A percentile compares a stretch with the other conserved stretches of the same genome.
Conservation (phyloP, 2,888 invertebrate species). For the Dasypolia templi region DNA sequence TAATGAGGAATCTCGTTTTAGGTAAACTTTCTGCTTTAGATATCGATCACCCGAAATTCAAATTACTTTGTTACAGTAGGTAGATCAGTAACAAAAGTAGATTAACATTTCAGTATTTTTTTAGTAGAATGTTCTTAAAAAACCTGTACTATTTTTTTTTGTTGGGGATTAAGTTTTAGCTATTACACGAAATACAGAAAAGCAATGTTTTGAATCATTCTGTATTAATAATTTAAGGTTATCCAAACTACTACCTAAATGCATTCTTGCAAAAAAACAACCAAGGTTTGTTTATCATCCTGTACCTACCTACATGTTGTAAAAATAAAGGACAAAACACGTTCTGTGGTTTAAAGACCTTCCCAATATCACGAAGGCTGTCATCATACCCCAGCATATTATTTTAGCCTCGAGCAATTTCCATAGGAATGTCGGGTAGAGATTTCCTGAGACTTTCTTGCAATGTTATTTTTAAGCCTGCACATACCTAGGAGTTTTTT, state of each 20-base stretch:
- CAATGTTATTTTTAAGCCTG: neutral
- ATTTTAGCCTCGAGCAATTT: slow-evolving; percentile 18
- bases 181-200: neutral
- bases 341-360: slow-evolving; percentile 18
- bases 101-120: neutral
- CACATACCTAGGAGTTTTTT: neutral
- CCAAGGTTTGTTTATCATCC: slow-evolving; percentile 3
- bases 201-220: neutral
- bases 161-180: neutral
- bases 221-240: neutral
- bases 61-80: neutral
- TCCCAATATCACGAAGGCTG: slow-evolving; percentile 13
- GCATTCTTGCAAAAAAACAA: neutral
- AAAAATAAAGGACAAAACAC: slow-evolving; percentile 31
- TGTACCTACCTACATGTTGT: neutral
- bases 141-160: neutral
- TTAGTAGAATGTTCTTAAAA: neutral
- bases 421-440: neutral
- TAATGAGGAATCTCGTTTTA: slow-evolving; percentile 36
- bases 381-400: slow-evolving; percentile 36
- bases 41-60: slow-evolving; percentile 17
- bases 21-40: slow-evolving; percentile 19
- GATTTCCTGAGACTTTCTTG: neutral
- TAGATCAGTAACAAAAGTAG: neutral
- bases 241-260: neutral